These are phyloP conservation scores for Vireo griseus DNA, from an alignment of 2,797 vertebrate genomes.

Conservation along the genomic window DNA sequence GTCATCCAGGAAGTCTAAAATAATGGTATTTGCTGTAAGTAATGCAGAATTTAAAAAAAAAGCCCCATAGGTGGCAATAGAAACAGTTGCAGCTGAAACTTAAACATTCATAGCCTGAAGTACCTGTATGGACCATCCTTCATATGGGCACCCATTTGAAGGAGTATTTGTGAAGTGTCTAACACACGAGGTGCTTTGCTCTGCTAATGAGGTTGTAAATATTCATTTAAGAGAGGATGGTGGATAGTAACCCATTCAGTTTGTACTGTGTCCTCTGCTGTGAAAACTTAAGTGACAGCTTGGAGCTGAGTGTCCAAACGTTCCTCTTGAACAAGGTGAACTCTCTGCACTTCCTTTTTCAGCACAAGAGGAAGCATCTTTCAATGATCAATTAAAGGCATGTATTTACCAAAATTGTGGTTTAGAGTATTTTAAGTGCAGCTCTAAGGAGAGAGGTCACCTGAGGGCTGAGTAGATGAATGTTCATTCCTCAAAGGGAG, in stretches of 20 bases:
- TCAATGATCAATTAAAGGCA: not conserved
- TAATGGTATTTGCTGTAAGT: not conserved
- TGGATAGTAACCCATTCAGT: not conserved
- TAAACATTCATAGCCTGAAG: not conserved
- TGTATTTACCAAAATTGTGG: not conserved
- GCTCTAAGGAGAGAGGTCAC: not conserved
- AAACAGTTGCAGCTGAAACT: not conserved
- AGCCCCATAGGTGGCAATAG: not conserved
- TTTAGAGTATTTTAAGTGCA: not conserved
- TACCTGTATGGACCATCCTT: not conserved
- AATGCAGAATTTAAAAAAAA: not conserved
- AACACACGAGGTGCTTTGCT: not conserved
- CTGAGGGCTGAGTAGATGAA: not conserved
- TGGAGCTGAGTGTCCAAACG: not conserved
- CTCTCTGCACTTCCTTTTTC: not conserved
- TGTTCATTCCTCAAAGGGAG: not conserved
- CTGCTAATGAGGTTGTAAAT: not conserved
- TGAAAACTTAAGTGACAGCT: not conserved
- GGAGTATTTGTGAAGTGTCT: not conserved
- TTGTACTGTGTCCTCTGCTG: not conserved
- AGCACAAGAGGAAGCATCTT: not conserved
- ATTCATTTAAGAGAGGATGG: not conserved
- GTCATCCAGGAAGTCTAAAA: not conserved
- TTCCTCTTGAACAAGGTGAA: not conserved
- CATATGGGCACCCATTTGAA: not conserved